phyloP scores from a whole-genome alignment of 2,888 invertebrate species.

The Aphrophora alni region DNA sequence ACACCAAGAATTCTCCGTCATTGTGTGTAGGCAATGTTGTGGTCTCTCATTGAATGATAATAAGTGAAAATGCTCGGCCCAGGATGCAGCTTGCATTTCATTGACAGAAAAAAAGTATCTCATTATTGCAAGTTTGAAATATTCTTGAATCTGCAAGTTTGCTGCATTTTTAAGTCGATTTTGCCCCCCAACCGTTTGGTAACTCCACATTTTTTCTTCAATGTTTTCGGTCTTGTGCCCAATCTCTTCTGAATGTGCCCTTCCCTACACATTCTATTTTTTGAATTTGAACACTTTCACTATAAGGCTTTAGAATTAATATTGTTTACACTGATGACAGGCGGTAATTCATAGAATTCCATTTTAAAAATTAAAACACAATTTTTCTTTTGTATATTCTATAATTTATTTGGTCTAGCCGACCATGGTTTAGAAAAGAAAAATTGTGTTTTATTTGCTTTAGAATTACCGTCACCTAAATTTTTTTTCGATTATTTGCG shows the following conservation, averaged over 20 bases:
- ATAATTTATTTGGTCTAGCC: no score
- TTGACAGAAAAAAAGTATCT: conserved; percentile 45
- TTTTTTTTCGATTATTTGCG: no score
- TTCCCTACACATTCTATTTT: not conserved
- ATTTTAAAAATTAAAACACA: no score
- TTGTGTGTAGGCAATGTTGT: conserved; percentile 48
- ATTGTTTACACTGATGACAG: no score
- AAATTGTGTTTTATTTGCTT: no score
- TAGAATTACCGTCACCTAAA: no score
- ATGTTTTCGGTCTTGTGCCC: not conserved
- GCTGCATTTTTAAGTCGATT: not conserved
- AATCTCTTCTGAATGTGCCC: not conserved
- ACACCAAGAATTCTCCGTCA: conserved; percentile 45
- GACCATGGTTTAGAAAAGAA: no score
- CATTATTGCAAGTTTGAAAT: conserved; percentile 50
- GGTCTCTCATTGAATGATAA: conserved; percentile 48
- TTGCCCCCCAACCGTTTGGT: not conserved
- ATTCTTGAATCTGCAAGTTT: conserved; percentile 22
- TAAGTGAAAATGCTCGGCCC: conserved; percentile 50
- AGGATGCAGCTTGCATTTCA: conserved; percentile 42
- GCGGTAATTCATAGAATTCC: no score
- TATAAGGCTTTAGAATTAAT: not conserved
- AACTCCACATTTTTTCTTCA: not conserved
- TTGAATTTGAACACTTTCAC: not conserved
- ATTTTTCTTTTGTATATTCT: no score